Percentiles rank a stretch among this genome's conserved stretches.
Conservation (phyloP, 2,113 vertebrate species). For the Fulica atra region DNA sequence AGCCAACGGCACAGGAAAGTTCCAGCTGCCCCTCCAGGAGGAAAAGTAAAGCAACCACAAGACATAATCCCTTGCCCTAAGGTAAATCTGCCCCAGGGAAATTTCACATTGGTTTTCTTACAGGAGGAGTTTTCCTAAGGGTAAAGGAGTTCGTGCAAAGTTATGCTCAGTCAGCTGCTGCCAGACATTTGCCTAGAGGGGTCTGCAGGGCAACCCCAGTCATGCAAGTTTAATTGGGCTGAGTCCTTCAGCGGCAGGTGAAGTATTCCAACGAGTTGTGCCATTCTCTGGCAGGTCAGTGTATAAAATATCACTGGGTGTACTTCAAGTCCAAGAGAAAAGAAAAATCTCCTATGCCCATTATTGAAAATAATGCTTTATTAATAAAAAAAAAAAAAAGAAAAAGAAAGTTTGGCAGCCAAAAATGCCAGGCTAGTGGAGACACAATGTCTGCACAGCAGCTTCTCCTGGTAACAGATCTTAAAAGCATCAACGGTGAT, state of each 20-base stretch:
- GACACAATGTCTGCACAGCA: slow-evolving; percentile 60
- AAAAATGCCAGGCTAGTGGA: background rate
- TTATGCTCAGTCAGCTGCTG: slow-evolving; percentile 25
- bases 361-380: background rate
- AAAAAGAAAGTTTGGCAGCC: background rate
- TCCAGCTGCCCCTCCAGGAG: background rate
- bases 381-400: background rate
- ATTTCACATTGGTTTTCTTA: background rate
- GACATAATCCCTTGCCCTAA: background rate
- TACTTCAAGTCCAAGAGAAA: background rate
- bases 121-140: background rate
- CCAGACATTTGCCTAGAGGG: slow-evolving; percentile 44
- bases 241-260: background rate
- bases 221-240: background rate
- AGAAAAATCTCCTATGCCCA: background rate
- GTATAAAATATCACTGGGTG: background rate
- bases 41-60: slow-evolving; percentile 1
- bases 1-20: rapidly evolving
- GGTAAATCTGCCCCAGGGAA: slow-evolving; percentile 29
- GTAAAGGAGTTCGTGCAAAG: background rate
- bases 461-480: slow-evolving; percentile 55
- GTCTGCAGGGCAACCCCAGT: slow-evolving; percentile 6
- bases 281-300: background rate
- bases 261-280: background rate
- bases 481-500: slow-evolving; percentile 63